These are phyloP conservation scores for Anguilla marmorata DNA, from an alignment of 2,797 vertebrate genomes.

Conservation along the genomic window DNA sequence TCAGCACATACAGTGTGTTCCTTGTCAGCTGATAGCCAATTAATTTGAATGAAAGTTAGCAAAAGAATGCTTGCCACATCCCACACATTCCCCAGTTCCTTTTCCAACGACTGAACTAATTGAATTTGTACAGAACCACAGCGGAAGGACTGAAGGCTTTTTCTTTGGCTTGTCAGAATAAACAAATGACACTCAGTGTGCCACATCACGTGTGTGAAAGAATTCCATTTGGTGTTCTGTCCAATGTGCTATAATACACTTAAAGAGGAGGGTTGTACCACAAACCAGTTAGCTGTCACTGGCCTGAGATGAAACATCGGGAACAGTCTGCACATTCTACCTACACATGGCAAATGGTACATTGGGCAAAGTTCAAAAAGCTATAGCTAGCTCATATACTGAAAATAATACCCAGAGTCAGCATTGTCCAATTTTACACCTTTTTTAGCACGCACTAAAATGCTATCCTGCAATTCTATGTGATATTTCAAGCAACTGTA, in stretches of 20 bases:
- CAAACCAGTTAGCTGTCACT: not conserved
- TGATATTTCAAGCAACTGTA: not conserved
- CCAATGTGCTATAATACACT: not conserved
- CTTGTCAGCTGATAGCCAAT: conserved; percentile 9
- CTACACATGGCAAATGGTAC: not conserved
- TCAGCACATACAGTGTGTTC: not conserved
- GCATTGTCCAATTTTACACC: not conserved
- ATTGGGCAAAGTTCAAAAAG: not conserved
- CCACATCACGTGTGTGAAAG: not conserved
- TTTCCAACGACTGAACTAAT: not conserved
- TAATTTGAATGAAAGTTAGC: not conserved
- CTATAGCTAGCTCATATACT: not conserved
- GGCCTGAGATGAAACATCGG: conserved; percentile 1
- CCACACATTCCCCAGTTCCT: not conserved
- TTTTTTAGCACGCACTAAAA: not conserved
- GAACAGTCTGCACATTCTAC: not conserved
- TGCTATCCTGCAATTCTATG: not conserved
- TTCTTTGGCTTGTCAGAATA: not conserved
- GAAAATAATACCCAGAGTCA: not conserved
- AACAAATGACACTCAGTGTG: not conserved
- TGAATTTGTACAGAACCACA: not conserved
- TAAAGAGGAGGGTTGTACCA: not conserved
- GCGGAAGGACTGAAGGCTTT: not conserved
- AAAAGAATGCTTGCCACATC: not conserved
- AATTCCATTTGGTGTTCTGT: conserved; percentile 21